phyloP scores from a whole-genome alignment of 2,113 vertebrate species.

The Psettodes erumei region DNA sequence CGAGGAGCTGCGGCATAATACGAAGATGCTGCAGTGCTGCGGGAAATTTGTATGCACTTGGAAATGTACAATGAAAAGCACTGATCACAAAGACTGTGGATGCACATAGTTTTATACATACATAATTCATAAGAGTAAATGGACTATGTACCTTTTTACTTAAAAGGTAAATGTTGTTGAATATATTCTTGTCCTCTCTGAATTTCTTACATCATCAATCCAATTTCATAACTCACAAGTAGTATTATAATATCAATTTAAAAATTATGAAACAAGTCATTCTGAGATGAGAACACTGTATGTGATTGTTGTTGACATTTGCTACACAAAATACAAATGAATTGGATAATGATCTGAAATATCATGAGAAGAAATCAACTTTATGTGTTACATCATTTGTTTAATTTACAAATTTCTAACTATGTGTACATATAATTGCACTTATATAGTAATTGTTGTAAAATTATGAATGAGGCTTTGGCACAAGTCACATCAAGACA shows the following conservation, averaged over 20 bases:
- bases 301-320: conserved; percentile 53
- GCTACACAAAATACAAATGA: conserved; percentile 24
- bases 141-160: conserved; percentile 49
- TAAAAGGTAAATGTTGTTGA: conserved; percentile 30
- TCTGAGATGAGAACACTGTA: conserved; percentile 45
- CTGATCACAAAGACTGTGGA: conserved; percentile 51
- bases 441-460: conserved; percentile 47
- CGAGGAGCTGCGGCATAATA: conserved; percentile 65
- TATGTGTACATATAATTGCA: conserved; percentile 60
- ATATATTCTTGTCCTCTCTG: conserved; percentile 53
- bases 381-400: conserved; percentile 65
- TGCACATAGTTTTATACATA: conserved; percentile 66
- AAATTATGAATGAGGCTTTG: conserved; percentile 67
- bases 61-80: conserved; percentile 66
- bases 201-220: conserved; percentile 65
- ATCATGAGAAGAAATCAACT: conserved; percentile 54
- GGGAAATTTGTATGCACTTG: conserved; percentile 66
- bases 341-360: conserved; percentile 47
- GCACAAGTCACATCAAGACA: conserved; percentile 48
- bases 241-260: conserved; percentile 40
- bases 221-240: conserved; percentile 40
- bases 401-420: conserved; percentile 46
- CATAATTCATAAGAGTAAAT: conserved; percentile 39
- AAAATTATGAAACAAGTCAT: conserved; percentile 41
- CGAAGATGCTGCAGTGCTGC: conserved; percentile 75